These are phyloP conservation scores for Sebastes trivittatus DNA, from an alignment of 2,797 vertebrate species.

Conservation along the genomic window DNA sequence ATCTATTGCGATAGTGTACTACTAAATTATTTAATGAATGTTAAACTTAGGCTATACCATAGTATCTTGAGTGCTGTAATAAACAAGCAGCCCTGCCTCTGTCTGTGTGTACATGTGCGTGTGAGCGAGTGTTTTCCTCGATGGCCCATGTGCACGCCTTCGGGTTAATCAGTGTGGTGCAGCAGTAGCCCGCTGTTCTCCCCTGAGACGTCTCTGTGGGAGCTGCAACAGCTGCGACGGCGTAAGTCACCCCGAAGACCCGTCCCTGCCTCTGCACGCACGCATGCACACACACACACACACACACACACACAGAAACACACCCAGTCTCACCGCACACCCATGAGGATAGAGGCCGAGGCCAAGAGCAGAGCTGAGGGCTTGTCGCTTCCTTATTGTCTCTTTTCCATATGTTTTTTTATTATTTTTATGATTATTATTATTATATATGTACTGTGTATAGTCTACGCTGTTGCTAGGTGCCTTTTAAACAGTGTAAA, in stretches of 20 bases:
- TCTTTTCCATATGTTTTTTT: constrained; percentile 11
- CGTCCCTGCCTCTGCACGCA: constrained; percentile 2
- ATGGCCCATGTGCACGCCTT: not conserved
- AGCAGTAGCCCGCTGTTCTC: constrained; percentile 43
- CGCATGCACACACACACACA: constrained; percentile 16
- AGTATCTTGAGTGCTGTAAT: not conserved
- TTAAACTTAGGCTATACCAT: not conserved
- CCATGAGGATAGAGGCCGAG: not conserved
- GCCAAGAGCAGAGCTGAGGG: not conserved
- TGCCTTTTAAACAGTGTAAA: not conserved
- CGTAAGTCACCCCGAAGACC: constrained; percentile 59
- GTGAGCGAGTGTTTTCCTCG: constrained; percentile 18
- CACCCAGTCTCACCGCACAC: constrained; percentile 5
- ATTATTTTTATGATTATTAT: not conserved
- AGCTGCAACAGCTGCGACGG: constrained; percentile 70
- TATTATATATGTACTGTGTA: not conserved
- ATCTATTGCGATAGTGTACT: not conserved
- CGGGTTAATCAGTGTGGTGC: constrained; percentile 45
- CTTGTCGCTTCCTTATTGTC: constrained; percentile 21
- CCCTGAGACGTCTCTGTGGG: constrained; percentile 59
- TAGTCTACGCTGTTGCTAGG: not conserved
- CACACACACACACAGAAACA: constrained; percentile 8
- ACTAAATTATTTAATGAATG: constrained; percentile 21
- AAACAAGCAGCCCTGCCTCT: constrained; percentile 1
- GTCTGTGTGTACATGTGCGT: constrained; percentile 3